Evolutionary conservation across 2,113 vertebrate genomes (phyloP).

Genomic region (Herpetotheres cachinnans): DNA sequence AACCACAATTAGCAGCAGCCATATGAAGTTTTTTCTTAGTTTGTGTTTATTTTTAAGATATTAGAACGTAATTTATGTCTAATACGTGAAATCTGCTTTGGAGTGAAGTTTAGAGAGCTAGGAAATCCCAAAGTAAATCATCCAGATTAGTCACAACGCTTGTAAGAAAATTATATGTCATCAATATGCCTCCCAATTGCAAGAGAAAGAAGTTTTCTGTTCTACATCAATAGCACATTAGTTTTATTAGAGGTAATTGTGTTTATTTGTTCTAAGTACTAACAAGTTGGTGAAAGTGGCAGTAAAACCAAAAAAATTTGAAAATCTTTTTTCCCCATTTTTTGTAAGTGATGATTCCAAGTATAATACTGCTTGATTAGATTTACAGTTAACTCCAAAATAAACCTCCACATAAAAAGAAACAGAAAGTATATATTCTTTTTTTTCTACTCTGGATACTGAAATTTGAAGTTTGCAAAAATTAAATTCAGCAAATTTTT

Average conservation of each 20-base stretch:
- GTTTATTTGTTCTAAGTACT: background rate
- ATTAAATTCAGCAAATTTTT: background rate
- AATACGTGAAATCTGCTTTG: background rate
- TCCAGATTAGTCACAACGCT: background rate
- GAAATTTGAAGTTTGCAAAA: background rate
- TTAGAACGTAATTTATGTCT: background rate
- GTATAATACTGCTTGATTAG: background rate
- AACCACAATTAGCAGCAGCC: background rate
- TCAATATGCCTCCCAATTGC: background rate
- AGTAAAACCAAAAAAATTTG: background rate
- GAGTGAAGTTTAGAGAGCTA: background rate
- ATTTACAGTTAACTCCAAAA: background rate
- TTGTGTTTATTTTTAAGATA: conserved; percentile 15
- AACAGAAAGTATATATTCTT: background rate
- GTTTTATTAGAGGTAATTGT: background rate
- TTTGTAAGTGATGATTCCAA: background rate
- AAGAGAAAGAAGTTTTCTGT: background rate
- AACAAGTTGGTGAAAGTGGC: background rate
- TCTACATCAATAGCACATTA: background rate
- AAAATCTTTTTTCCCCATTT: background rate
- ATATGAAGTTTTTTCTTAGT: background rate
- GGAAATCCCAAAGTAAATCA: background rate
- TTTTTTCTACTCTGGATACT: background rate
- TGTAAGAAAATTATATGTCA: background rate
- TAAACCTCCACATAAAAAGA: background rate